Evolutionary conservation across 2,113 vertebrate species (phyloP).

Genomic region (Harpagus bidentatus): DNA sequence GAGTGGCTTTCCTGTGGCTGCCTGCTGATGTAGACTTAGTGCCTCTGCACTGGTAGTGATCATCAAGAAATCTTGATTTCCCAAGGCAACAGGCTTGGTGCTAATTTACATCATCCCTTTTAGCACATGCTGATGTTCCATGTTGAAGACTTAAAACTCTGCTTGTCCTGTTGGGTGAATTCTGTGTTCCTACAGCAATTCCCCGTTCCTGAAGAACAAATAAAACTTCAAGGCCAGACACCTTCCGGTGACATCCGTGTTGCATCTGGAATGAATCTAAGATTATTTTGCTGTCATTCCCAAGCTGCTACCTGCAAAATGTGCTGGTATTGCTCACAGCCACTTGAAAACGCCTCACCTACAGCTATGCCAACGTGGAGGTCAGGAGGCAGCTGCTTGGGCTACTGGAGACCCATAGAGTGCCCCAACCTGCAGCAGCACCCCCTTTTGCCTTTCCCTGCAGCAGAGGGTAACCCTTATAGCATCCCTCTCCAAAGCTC

Average conservation of each 20-base stretch:
- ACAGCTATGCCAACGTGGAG: background rate
- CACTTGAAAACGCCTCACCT: background rate
- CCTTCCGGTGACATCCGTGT: background rate
- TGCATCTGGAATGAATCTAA: background rate
- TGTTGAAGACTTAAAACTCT: background rate
- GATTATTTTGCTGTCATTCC: background rate
- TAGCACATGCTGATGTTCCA: background rate
- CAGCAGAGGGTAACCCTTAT: background rate
- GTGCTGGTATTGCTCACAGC: background rate
- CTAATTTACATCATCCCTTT: background rate
- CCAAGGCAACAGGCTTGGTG: background rate
- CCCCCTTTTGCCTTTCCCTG: background rate
- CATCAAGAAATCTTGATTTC: background rate
- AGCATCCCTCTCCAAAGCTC: background rate
- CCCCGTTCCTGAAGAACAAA: background rate
- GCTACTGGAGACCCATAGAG: background rate
- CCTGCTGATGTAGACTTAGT: background rate
- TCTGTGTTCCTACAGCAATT: background rate
- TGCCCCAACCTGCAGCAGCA: background rate
- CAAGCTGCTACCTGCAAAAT: background rate
- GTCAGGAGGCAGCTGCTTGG: background rate
- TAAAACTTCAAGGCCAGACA: background rate
- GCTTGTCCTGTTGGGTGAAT: background rate
- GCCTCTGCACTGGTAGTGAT: background rate
- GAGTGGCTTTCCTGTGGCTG: background rate